Base-by-base conservation (phyloP, 2,888 invertebrate species). In the Venustoraphidia nigricollis region DNA sequence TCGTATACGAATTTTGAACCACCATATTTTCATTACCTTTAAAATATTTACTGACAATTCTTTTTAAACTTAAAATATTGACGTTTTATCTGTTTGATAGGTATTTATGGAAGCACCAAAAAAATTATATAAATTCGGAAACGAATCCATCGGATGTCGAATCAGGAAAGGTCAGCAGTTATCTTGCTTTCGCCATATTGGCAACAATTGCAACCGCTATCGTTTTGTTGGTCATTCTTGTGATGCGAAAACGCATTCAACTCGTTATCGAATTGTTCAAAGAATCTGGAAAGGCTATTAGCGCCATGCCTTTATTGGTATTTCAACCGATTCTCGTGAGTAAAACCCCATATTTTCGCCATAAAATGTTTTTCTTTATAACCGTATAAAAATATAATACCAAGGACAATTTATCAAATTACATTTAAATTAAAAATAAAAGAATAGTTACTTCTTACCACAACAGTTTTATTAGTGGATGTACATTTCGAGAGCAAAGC, bases 241-340 rank as follows among this genome's bases (percentile, higher is more conserved):
- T 75, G 1, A 71, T 81, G 71, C 64, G 79, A 51, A 79, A 76
- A 56, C 66, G 79, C 49, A 76, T 81, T 46, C 64, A 70, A 51
- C 63, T 81, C 47, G 79, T 80, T 0, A 71, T 78, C 27, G 72
- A 75, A 53, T 63, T 82, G 34, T 81, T 81, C 57, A 70, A 70
- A 54, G 81, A 82, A 64, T 75, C 81, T 27, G 80, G 79, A 45
- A 80, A 78, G 63, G 79, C 79, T 0, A 63, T 81, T 34, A 63
- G 68, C 34, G 65, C 70, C 10, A 79, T 81, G 75, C 81, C 81
- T 0, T 56, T 70, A 1, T 56, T 82, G 10, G 61, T 81, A 8
- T 58, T 79, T 10, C 73, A 79, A 60, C 81, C 81, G 3, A 53
- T 80, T 51, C 62, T 73, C 64, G 80, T 80, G 66, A 67, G 66